A percentile compares a stretch with the other conserved stretches of the same genome.
phyloP scores from a whole-genome alignment of 2,888 invertebrate genomes.

The Cenopis cana region DNA sequence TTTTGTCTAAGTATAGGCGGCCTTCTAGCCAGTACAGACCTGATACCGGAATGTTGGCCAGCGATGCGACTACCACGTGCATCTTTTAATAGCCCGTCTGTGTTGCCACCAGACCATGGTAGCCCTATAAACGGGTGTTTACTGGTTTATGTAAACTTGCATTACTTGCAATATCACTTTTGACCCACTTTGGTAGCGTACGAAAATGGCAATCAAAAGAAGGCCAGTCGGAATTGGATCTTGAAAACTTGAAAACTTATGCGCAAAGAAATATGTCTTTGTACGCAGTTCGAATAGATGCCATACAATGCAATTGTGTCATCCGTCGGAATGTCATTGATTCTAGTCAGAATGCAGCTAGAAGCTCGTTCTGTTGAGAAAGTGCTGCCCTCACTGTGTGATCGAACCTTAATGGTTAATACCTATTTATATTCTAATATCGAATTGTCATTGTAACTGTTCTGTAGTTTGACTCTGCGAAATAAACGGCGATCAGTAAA shows the following conservation, averaged over 20 bases:
- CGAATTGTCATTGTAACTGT: no score
- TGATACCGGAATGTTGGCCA: conserved; percentile 33
- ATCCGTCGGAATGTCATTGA: conserved; percentile 13
- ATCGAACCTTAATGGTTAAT: no score
- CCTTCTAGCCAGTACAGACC: conserved; percentile 27
- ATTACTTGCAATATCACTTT: no score
- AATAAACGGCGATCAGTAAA: no score
- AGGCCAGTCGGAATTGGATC: not conserved
- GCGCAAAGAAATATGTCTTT: no score
- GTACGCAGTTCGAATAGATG: not conserved
- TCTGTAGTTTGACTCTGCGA: no score
- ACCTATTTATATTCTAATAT: no score
- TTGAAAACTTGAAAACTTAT: no score
- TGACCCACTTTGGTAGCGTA: not conserved
- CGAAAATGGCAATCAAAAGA: not conserved
- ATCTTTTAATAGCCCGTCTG: conserved; percentile 26
- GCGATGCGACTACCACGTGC: conserved; percentile 29
- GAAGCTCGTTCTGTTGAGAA: not conserved
- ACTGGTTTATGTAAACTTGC: not conserved
- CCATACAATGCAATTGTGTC: conserved; percentile 15
- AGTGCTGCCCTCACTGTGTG: no score
- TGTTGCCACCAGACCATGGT: conserved; percentile 3
- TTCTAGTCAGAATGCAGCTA: conserved; percentile 19
- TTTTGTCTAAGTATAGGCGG: conserved; percentile 33
- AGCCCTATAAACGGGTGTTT: not conserved